phyloP scores from a whole-genome alignment of 2,113 vertebrate genomes.

The Triplophysa dalaica region DNA sequence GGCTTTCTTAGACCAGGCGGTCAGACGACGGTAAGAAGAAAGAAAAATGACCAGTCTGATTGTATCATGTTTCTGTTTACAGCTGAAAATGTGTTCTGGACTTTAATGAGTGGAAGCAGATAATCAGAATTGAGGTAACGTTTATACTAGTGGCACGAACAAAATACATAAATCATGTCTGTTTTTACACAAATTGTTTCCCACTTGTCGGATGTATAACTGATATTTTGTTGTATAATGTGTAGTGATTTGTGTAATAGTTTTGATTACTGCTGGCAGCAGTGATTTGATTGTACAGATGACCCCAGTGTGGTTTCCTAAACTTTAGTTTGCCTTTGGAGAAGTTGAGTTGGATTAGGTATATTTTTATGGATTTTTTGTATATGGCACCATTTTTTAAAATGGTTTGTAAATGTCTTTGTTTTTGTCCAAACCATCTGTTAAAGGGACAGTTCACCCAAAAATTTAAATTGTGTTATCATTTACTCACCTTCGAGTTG shows the following conservation, averaged over 20 bases:
- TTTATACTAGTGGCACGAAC: not conserved
- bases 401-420: not conserved
- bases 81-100: not conserved
- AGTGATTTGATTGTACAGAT: not conserved
- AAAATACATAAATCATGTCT: not conserved
- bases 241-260: not conserved
- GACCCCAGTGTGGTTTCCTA: not conserved
- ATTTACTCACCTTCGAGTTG: too few species aligned
- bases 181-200: not conserved
- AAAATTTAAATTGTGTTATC: too few species aligned
- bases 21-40: not conserved
- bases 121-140: not conserved
- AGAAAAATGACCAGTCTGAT: not conserved
- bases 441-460: too few species aligned
- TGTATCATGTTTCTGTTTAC: not conserved
- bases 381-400: not conserved
- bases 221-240: not conserved
- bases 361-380: slow-evolving; percentile 7
- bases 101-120: not conserved
- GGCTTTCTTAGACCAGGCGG: not conserved
- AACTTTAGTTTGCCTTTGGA: slow-evolving; percentile 24
- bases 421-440: not conserved
- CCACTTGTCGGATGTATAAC: too few species aligned
- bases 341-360: not conserved
- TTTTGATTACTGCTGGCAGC: not conserved